A percentile compares a stretch with the other conserved stretches of the same genome.
Evolutionary conservation across 2,113 vertebrate genomes (phyloP).

Genomic region (Lophotis ruficrista): DNA sequence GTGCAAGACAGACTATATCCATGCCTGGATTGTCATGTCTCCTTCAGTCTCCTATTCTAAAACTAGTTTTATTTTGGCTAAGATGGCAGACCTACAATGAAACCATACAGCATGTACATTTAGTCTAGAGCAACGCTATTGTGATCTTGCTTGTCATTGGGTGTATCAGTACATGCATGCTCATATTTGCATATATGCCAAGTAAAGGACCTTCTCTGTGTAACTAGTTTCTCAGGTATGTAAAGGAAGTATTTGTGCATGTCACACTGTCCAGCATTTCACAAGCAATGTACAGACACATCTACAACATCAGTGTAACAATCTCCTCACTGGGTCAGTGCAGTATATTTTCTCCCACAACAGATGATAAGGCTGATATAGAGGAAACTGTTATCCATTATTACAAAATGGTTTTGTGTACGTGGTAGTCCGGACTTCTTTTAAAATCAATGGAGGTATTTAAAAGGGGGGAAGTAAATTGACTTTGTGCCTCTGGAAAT

Average conservation of each 20-base stretch:
- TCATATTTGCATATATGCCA: background rate
- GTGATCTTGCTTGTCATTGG: background rate
- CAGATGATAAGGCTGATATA: background rate
- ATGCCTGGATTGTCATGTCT: background rate
- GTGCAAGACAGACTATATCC: background rate
- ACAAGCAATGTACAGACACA: background rate
- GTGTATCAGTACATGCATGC: background rate
- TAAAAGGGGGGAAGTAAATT: background rate
- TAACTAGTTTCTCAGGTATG: background rate
- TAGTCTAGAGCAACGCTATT: background rate
- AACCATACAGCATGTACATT: background rate
- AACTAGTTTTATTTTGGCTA: background rate
- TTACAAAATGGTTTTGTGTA: background rate
- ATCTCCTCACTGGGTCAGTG: background rate
- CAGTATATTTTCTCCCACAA: background rate
- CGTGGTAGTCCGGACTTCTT: background rate
- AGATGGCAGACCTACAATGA: background rate
- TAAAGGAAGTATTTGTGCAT: background rate
- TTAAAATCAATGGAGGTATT: background rate
- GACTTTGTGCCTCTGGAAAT: background rate
- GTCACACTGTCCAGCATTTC: background rate
- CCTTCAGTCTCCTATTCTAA: background rate
- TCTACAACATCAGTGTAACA: background rate
- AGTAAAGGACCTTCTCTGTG: background rate
- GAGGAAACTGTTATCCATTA: background rate